phyloP scores from a whole-genome alignment of 2,888 invertebrate species.

The Tenthredo amoena region DNA sequence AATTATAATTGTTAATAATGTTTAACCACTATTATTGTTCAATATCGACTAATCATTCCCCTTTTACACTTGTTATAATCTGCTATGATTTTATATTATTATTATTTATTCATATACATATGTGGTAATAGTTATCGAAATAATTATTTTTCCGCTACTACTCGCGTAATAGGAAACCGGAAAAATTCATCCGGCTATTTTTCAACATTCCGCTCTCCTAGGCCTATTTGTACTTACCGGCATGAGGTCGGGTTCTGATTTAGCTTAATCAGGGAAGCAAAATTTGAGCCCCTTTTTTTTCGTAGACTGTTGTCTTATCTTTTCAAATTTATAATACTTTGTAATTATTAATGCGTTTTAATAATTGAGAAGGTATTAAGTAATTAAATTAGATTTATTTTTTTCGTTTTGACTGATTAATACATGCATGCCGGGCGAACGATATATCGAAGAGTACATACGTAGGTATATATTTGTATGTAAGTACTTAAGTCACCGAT shows the following conservation, averaged over 20 bases:
- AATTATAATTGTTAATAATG: constrained; percentile 57
- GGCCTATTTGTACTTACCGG: constrained; percentile 46
- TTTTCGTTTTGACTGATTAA: constrained; percentile 16
- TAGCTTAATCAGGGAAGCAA: constrained; percentile 2
- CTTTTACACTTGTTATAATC: constrained; percentile 48
- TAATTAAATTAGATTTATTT: neutral
- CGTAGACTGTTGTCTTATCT: neutral
- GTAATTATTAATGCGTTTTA: constrained; percentile 21
- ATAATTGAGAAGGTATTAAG: constrained; percentile 4
- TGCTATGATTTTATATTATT: constrained; percentile 29
- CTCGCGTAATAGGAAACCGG: neutral
- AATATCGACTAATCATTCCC: constrained; percentile 49
- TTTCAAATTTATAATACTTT: constrained; percentile 17
- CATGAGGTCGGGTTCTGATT: constrained; percentile 2
- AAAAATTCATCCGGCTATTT: neutral
- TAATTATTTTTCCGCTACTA: neutral
- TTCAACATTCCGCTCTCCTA: constrained; percentile 11
- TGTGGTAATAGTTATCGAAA: constrained; percentile 6
- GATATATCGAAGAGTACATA: neutral
- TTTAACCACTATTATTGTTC: constrained; percentile 42
- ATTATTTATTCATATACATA: constrained; percentile 40
- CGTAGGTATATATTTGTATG: constrained; percentile 7
- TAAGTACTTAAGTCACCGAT: constrained; percentile 37
- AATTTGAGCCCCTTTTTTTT: constrained; percentile 3
- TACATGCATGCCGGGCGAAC: constrained; percentile 13